A percentile compares a stretch with the other conserved stretches of the same genome.
phyloP scores from a whole-genome alignment of 2,113 vertebrate species.

The Gymnarchus niloticus region DNA sequence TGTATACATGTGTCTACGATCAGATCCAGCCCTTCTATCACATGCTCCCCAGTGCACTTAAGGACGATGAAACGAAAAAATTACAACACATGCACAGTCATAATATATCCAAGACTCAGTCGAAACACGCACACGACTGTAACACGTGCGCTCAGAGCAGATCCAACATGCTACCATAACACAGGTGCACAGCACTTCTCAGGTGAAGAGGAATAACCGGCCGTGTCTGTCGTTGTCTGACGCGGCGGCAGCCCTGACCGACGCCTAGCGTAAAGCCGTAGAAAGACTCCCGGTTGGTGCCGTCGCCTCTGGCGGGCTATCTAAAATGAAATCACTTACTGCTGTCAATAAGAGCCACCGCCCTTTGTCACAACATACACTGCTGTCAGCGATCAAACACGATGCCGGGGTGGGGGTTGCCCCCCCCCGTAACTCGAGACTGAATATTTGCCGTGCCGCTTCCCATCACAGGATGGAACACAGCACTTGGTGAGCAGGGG shows the following conservation, averaged over 20 bases:
- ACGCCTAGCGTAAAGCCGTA: background rate
- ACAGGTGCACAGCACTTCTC: background rate
- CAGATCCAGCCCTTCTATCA: too few species aligned
- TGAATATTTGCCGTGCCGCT: background rate
- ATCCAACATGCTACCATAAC: too few species aligned
- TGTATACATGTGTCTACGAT: background rate
- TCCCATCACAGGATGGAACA: background rate
- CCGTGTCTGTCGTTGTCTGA: background rate
- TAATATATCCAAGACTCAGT: background rate
- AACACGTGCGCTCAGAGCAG: too few species aligned
- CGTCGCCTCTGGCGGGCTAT: background rate
- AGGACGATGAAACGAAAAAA: too few species aligned
- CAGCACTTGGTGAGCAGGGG: slow-evolving; percentile 1
- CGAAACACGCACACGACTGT: too few species aligned
- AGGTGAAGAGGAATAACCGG: background rate
- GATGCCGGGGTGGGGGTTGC: background rate
- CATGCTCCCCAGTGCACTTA: too few species aligned
- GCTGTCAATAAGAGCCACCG: background rate
- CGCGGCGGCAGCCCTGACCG: background rate
- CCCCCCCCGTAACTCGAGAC: background rate
- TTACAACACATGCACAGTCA: background rate
- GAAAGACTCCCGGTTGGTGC: background rate
- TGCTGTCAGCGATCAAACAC: slow-evolving; percentile 8
- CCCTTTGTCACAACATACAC: background rate
- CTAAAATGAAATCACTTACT: slow-evolving; percentile 21